Percentiles rank a stretch among this genome's conserved stretches.
phyloP scores from a whole-genome alignment of 2,113 vertebrate species.

The Sapajus apella region DNA sequence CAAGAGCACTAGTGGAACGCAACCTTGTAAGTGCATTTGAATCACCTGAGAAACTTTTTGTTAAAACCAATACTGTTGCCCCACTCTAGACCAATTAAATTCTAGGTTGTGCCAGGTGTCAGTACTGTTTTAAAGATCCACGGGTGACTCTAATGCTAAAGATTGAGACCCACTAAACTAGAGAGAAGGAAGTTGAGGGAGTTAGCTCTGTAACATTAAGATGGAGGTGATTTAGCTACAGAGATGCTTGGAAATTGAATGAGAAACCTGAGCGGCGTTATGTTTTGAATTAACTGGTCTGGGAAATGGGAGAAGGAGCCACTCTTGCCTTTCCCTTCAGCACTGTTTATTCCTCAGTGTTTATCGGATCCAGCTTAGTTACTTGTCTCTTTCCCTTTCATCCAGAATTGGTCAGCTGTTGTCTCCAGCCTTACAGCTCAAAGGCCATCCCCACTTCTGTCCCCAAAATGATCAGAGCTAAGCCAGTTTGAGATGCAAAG shows the following conservation, averaged over 20 bases:
- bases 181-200: not conserved
- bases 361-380: not conserved
- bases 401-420: not conserved
- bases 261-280: not conserved
- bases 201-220: not conserved
- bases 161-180: not conserved
- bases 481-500: not conserved
- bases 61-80: not conserved
- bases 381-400: not conserved
- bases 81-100: not conserved
- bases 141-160: not conserved
- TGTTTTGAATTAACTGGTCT: slow-evolving; percentile 37
- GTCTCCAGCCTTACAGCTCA: not conserved
- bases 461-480: not conserved
- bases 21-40: not conserved
- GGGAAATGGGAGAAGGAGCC: not conserved
- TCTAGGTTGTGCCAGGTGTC: not conserved
- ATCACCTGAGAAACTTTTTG: not conserved
- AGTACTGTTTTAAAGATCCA: not conserved
- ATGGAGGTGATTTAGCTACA: not conserved
- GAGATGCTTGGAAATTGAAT: not conserved
- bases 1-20: not conserved
- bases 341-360: not conserved
- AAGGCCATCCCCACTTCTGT: not conserved
- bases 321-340: not conserved